phyloP scores from a whole-genome alignment of 1,140 invertebrate species.

The Monomorium pharaonis region DNA sequence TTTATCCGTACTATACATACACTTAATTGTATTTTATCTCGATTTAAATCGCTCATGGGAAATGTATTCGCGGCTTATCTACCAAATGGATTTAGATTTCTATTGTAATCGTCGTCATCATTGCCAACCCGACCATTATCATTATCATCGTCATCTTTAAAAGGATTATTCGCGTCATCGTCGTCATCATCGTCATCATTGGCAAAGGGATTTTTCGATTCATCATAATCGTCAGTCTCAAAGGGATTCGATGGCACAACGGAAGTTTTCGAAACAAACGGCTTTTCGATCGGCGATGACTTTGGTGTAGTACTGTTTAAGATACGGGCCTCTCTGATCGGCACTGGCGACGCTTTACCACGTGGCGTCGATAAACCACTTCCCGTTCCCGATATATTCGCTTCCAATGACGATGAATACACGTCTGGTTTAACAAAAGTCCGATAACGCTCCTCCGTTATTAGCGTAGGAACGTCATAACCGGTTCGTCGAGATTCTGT shows the following conservation, averaged over 20 bases:
- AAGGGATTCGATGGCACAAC: conserved; percentile 86
- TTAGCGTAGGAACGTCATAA: conserved; percentile 50
- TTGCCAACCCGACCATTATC: conserved; percentile 79
- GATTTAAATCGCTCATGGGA: neutral
- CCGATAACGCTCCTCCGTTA: conserved; percentile 63
- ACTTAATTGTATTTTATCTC: neutral
- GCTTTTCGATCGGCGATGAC: conserved; percentile 82
- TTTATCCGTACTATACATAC: neutral
- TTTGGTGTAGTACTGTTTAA: conserved; percentile 78
- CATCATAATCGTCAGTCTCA: conserved; percentile 86
- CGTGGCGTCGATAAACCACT: conserved; percentile 68
- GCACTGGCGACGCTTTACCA: conserved; percentile 76
- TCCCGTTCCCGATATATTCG: conserved; percentile 83
- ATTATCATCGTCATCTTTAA: conserved; percentile 81
- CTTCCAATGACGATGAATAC: conserved; percentile 88
- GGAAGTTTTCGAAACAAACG: conserved; percentile 81
- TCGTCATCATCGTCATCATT: conserved; percentile 84
- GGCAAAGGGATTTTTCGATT: conserved; percentile 87
- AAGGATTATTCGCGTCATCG: conserved; percentile 79
- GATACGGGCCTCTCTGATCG: conserved; percentile 79
- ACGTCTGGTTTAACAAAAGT: conserved; percentile 75
- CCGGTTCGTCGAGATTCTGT: conserved; percentile 51
- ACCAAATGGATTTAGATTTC: conserved; percentile 89
- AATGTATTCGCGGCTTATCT: conserved; percentile 73
- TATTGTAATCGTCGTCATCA: conserved; percentile 86